A percentile compares a stretch with the other conserved stretches of the same genome.
These are phyloP conservation scores for Petaurus breviceps DNA, from an alignment of 2,113 vertebrate species.

Conservation along the genomic window DNA sequence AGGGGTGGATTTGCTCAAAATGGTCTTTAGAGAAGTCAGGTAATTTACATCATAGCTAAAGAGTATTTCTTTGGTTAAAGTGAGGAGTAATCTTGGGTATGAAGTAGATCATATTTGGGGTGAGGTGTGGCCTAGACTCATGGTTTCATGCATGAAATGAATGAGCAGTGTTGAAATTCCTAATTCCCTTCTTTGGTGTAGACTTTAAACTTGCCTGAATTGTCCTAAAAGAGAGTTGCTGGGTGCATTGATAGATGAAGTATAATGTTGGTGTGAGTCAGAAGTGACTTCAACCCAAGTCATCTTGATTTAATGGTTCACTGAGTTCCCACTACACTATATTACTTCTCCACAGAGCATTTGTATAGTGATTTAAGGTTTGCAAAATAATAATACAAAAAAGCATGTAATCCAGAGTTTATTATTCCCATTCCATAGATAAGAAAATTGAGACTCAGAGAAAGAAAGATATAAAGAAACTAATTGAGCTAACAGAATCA, in stretches of 20 bases:
- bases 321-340: not conserved
- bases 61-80: not conserved
- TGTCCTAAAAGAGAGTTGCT: not conserved
- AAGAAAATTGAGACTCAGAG: not conserved
- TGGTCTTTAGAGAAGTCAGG: not conserved
- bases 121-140: not conserved
- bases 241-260: not conserved
- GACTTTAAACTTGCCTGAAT: not conserved
- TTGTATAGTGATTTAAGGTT: not conserved
- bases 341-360: not conserved
- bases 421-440: not conserved
- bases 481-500: too few relatives aligned
- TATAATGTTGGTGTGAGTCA: not conserved
- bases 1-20: not conserved
- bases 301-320: not conserved
- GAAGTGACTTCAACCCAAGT: not conserved
- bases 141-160: not conserved
- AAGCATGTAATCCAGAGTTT: not conserved
- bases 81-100: not conserved
- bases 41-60: not conserved
- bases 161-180: not conserved
- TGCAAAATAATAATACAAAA: not conserved
- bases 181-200: not conserved
- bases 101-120: not conserved
- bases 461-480: not conserved